Evolutionary conservation across 2,113 vertebrate species (phyloP).

Genomic region (Gymnarchus niloticus): DNA sequence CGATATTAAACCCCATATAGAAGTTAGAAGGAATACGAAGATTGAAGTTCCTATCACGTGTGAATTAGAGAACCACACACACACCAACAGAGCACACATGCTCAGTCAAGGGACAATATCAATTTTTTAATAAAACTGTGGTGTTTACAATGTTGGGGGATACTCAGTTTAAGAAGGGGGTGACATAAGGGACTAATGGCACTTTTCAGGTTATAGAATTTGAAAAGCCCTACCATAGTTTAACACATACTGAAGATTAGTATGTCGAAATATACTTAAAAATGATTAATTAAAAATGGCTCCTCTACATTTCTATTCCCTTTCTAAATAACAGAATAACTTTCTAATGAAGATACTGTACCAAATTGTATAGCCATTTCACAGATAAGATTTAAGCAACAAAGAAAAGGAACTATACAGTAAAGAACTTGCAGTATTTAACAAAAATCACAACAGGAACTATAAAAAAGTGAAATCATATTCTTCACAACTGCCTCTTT

Average conservation of each 20-base stretch:
- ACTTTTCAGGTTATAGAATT: not conserved
- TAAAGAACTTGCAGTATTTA: not conserved
- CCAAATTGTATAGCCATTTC: not conserved
- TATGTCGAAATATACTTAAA: not conserved
- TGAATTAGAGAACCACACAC: not conserved
- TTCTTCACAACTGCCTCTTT: slow-evolving; percentile 1
- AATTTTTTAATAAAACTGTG: not conserved
- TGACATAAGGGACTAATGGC: not conserved
- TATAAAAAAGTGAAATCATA: not conserved
- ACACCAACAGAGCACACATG: not conserved
- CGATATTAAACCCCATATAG: too few species aligned
- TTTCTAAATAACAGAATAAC: not conserved
- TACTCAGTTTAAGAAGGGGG: not conserved
- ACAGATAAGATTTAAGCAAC: not conserved
- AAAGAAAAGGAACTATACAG: not conserved
- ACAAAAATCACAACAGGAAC: not conserved
- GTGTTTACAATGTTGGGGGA: not conserved
- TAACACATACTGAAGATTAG: not conserved
- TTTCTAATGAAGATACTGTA: not conserved
- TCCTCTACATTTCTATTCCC: not conserved
- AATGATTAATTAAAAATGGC: not conserved
- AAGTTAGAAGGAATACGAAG: too few species aligned
- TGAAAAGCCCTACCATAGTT: not conserved
- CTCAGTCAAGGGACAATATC: not conserved
- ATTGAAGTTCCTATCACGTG: not conserved